phyloP scores from a whole-genome alignment of 2,113 vertebrate species.

The Malurus cyaneus region DNA sequence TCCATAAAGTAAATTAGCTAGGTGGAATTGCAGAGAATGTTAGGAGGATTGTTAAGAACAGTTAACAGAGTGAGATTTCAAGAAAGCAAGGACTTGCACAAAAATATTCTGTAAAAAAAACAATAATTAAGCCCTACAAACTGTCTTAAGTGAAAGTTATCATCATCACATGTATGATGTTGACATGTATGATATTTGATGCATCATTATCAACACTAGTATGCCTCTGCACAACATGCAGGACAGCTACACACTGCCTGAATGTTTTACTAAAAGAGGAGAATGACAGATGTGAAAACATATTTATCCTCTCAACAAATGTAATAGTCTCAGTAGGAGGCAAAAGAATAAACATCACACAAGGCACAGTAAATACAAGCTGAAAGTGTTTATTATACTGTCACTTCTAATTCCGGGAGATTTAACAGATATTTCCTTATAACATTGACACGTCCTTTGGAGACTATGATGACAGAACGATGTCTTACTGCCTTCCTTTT shows the following conservation, averaged over 20 bases:
- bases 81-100: neutral
- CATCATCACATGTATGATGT: neutral
- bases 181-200: neutral
- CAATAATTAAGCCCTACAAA: neutral
- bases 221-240: neutral
- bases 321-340: neutral
- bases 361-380: slow-evolving; percentile 40
- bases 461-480: neutral
- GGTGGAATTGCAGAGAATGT: fast-evolving
- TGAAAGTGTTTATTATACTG: slow-evolving; percentile 45
- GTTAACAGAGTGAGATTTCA: neutral
- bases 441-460: neutral
- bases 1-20: neutral
- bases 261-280: slow-evolving; percentile 27
- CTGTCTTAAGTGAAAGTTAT: neutral
- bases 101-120: neutral
- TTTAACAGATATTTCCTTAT: neutral
- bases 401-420: slow-evolving; percentile 29
- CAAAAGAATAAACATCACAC: slow-evolving; percentile 42
- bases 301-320: slow-evolving; percentile 11
- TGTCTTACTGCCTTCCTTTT: neutral
- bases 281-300: slow-evolving; percentile 34
- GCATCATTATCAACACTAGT: neutral
- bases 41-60: neutral
- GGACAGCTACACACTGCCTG: neutral